Conservation (phyloP, 2,888 invertebrate genomes). For the Rhingia campestris region DNA sequence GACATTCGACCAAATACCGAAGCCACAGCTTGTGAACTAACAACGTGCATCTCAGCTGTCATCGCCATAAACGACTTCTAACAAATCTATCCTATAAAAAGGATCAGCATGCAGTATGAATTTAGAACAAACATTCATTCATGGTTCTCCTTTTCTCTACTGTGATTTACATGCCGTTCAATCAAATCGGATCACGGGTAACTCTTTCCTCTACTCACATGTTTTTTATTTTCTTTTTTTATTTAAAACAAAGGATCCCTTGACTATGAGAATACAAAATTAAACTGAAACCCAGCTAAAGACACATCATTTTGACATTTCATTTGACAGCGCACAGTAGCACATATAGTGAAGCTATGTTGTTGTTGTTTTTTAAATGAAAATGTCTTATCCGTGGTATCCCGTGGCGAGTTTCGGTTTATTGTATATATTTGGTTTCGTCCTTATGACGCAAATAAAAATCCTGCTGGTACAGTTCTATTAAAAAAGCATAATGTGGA, state of each 20-base stretch:
- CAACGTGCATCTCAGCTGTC: conserved; percentile 8
- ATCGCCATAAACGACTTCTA: conserved; percentile 4
- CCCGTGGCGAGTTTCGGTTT: conserved; percentile 69
- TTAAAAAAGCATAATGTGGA: conserved; percentile 23
- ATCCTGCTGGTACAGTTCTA: conserved; percentile 60
- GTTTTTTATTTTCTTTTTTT: not conserved
- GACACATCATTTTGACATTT: conserved; percentile 69
- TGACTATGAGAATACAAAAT: conserved; percentile 46
- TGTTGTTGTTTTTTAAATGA: conserved; percentile 42
- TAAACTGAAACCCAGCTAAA: conserved; percentile 23
- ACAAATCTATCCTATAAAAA: not conserved
- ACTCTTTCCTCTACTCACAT: conserved; percentile 40
- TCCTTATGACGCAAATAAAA: conserved; percentile 53
- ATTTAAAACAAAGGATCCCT: conserved; percentile 55
- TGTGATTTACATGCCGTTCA: conserved; percentile 60
- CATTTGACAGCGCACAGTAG: conserved; percentile 66
- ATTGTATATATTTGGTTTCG: conserved; percentile 37
- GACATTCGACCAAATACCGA: too few relatives aligned
- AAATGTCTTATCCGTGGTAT: conserved; percentile 72
- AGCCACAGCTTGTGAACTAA: not conserved
- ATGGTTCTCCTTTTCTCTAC: not conserved
- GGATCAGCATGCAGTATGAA: conserved; percentile 38
- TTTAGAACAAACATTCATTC: conserved; percentile 24
- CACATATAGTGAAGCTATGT: conserved; percentile 19
- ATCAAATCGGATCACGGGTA: conserved; percentile 55